Evolutionary conservation across 2,888 invertebrate species (phyloP).

Genomic region (Epinotia nisella): DNA sequence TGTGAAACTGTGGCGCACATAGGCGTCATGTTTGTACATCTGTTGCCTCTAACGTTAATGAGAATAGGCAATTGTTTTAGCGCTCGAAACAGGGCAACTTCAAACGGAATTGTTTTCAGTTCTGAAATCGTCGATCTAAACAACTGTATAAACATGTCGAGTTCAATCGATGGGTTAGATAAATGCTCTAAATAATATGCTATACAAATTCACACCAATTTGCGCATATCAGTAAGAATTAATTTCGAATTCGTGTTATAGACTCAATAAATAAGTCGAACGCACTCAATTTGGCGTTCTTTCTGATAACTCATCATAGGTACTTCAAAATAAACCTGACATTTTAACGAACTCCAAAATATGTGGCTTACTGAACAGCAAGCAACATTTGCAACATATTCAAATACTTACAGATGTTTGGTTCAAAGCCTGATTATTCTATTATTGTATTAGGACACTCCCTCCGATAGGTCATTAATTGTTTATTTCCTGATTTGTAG

Average conservation of each 20-base stretch:
- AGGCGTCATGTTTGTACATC: conserved; percentile 58
- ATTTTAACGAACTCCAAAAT: too few relatives aligned
- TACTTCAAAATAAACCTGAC: neutral
- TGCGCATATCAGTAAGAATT: conserved; percentile 12
- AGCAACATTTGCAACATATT: too few relatives aligned
- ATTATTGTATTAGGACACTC: neutral
- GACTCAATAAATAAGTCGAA: too few relatives aligned
- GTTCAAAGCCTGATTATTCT: too few relatives aligned
- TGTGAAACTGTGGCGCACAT: conserved; percentile 52
- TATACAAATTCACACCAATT: conserved; percentile 19
- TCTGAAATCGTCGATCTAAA: conserved; percentile 53
- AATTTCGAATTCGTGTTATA: neutral
- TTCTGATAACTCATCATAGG: too few relatives aligned
- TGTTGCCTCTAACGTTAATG: conserved; percentile 62
- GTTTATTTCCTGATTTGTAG: neutral
- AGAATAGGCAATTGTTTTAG: conserved; percentile 56
- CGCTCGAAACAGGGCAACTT: conserved; percentile 61
- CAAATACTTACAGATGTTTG: too few relatives aligned
- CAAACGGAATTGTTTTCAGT: conserved; percentile 62
- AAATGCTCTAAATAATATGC: conserved; percentile 33
- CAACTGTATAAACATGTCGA: conserved; percentile 59
- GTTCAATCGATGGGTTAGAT: conserved; percentile 45
- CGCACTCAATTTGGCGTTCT: neutral
- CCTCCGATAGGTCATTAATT: neutral
- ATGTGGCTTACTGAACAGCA: too few relatives aligned